Base-by-base conservation (phyloP, 2,888 invertebrate genomes). In the Nysson spinosus region DNA sequence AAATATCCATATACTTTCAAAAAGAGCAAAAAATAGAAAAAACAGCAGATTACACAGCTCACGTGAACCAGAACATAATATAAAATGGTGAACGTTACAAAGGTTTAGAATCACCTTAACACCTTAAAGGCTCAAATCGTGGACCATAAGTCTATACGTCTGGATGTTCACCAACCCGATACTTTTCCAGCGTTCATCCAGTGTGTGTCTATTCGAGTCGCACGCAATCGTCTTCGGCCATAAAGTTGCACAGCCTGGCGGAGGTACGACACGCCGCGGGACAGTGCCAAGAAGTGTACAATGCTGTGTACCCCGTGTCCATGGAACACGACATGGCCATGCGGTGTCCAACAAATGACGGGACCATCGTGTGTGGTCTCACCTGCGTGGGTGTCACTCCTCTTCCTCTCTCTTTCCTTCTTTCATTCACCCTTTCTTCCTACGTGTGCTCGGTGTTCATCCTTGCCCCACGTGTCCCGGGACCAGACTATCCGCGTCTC, bases 291-390 rank as follows among this genome's bases (percentile, higher is more conserved):
- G 81, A 81, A 80, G 79, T 81, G 79, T 82, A 83, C 79, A 82
- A 83, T 82, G 77, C 72, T 75, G 72, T 79, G 80, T 81, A 76
- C 77, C 71, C 69, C 70, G 71, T 72, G 75, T 77, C 69, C 76
- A 57, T 79, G 75, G 78, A 77, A 79, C 78, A 78, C 81, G 80
- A 82, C 81, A 81, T 82, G 83, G 75, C 78, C 82, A 75, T 77
- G 79, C 79, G 81, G 78, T 82, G 83, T 83, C 82, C 83, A 81
- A 85, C 85, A 86, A 86, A 85, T 85, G 86, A 85, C 83, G 83
- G 79, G 79, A 79, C 79, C 85, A 65, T 82, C 83, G 85, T 85
- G 86, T 85, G 86, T 85, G 86, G 86, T 83, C 85, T 80, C 79
- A 80, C 81, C 79, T 80, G 83, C 84, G 85, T 82, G 84, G 83